Base-by-base conservation (phyloP, 2,888 invertebrate species). In the Ctena decussata region DNA sequence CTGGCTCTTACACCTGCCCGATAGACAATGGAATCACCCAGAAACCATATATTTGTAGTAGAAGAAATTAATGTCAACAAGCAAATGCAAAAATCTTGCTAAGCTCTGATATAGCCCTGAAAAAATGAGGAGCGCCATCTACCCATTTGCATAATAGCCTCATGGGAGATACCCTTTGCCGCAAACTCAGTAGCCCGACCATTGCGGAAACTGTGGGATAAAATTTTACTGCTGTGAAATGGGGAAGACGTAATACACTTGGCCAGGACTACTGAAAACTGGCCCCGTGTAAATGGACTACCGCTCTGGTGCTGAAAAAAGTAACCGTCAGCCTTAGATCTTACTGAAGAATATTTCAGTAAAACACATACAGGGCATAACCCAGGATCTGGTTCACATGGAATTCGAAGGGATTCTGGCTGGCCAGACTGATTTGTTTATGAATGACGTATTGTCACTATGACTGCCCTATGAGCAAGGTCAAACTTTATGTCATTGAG, bases 131-230 rank as follows among this genome's bases (percentile, higher is more conserved):
- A 70, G 37, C 41, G 46, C 73, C 79, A 79, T 11, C 73, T 18
- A 27, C 79, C 79, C 32, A 79, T 11, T 35, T 65, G 70, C 35
- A 70, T 79, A 21, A 79, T 53, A 27, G 37, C 73, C 12, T 24
- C 39, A 24, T 73, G 53, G 0, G 72, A 41, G 24, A 79, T 1
- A 12, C 79, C 78, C 30, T 32, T 18, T 1, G 57, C 35, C 6
- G 73, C 72, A 44, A 79, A 21, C 24, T 79, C 72, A 1, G 79
- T 60, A 6, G 73, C 73, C 3, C 73, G 30, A 30, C 79, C 79
- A 24, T 73, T 79, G 30, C 70, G 70, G n/a, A 70, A 70, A 24
- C 70, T 70, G 21, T 70, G 70, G 3, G 70, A 70, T 37, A 37
- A n/a, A 24, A 70, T 70, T n/a, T 32, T 37, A 24, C 37, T 70